These are phyloP conservation scores for Cephus rjabovi DNA, from an alignment of 2,888 invertebrate species.

Conservation along the genomic window DNA sequence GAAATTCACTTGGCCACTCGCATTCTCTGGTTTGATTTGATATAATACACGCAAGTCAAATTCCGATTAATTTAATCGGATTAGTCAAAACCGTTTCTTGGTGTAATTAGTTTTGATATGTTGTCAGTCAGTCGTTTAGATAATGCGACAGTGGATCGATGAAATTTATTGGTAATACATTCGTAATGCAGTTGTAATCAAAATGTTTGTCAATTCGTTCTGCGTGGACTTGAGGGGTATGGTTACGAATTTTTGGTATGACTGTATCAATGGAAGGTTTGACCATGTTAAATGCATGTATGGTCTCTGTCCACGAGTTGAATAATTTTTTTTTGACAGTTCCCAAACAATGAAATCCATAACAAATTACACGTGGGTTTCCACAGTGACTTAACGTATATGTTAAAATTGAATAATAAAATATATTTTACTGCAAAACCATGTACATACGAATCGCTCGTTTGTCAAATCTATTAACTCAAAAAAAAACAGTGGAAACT, in stretches of 20 bases:
- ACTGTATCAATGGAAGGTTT: not conserved
- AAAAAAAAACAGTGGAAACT: too few relatives aligned
- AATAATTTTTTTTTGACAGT: too few relatives aligned
- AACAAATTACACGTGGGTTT: too few relatives aligned
- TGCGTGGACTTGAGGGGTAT: not conserved
- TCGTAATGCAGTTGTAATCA: not conserved
- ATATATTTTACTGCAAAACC: too few relatives aligned
- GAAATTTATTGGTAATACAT: not conserved
- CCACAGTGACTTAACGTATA: too few relatives aligned
- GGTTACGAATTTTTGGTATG: not conserved
- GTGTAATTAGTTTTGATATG: not conserved
- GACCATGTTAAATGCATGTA: not conserved
- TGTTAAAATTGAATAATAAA: too few relatives aligned
- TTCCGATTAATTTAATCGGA: not conserved
- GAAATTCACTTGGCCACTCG: not conserved
- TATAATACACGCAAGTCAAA: not conserved
- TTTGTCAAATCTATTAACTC: too few relatives aligned
- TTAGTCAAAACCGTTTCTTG: not conserved
- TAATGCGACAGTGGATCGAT: not conserved
- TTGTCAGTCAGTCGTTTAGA: not conserved
- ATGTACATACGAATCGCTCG: too few relatives aligned
- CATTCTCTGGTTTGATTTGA: not conserved
- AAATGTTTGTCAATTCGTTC: not conserved
- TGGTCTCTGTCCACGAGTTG: too few relatives aligned
- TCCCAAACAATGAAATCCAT: too few relatives aligned